Percentiles rank a stretch among this genome's conserved stretches.
Conservation (phyloP, 2,113 vertebrate genomes). For the Sardina pilchardus region DNA sequence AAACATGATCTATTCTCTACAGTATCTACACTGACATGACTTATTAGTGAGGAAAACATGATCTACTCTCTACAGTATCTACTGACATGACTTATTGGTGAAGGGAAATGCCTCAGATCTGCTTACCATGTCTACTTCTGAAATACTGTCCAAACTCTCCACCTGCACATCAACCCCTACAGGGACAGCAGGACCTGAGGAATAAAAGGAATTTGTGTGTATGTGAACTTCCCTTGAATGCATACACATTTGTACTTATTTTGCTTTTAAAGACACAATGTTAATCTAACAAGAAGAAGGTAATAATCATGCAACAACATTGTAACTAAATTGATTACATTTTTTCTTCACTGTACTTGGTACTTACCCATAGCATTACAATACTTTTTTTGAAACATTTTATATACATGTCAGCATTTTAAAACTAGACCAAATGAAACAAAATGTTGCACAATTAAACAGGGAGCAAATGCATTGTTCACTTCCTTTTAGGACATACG, state of each 20-base stretch:
- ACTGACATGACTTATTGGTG: neutral
- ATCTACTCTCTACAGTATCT: neutral
- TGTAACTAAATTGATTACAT: neutral
- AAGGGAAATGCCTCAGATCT: neutral
- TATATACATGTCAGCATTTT: neutral
- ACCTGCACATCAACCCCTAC: constrained; percentile 95
- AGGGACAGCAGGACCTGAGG: constrained; percentile 89
- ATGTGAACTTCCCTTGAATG: neutral
- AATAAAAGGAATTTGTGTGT: neutral
- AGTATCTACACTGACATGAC: neutral
- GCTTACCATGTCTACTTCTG: constrained; percentile 94
- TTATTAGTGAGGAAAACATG: neutral
- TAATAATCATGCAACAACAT: neutral
- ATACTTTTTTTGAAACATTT: too few species aligned
- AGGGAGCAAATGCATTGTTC: too few species aligned
- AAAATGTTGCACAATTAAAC: neutral
- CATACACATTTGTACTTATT: neutral
- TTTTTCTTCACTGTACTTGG: neutral
- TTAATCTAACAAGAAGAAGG: neutral
- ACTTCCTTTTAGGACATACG: too few species aligned
- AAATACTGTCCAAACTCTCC: constrained; percentile 96
- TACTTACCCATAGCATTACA: neutral
- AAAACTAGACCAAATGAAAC: neutral
- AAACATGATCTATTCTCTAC: neutral
- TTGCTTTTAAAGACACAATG: neutral